Percentiles rank a stretch among this genome's conserved stretches.
Evolutionary conservation across 2,888 invertebrate species (phyloP).

Genomic region (Heteromyza rotundicornis): DNA sequence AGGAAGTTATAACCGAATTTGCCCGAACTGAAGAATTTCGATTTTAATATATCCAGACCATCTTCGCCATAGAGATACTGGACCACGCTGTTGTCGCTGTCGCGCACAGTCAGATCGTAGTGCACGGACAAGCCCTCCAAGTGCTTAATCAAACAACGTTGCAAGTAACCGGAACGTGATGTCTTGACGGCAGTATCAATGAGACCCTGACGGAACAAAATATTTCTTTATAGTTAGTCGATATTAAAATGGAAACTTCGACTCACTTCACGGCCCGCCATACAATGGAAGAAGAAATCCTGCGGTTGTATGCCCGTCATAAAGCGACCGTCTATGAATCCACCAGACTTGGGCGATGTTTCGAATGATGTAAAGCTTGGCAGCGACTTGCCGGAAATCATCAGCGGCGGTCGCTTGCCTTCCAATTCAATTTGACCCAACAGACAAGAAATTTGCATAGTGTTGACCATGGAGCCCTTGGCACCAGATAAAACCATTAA

Average conservation of each 20-base stretch:
- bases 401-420: constrained; percentile 93
- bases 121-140: constrained; percentile 91
- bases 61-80: constrained; percentile 96
- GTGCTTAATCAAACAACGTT: constrained; percentile 96
- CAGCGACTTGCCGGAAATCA: constrained; percentile 83
- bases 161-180: constrained; percentile 96
- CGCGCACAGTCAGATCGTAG: constrained; percentile 95
- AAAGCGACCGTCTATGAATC: constrained; percentile 95
- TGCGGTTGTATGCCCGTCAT: constrained; percentile 98
- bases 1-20: constrained; percentile 78
- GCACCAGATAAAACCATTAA: constrained; percentile 98
- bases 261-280: constrained; percentile 95
- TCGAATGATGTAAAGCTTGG: constrained; percentile 93
- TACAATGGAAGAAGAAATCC: constrained; percentile 99
- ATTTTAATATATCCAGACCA: constrained; percentile 86
- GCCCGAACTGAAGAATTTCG: constrained; percentile 76
- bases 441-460: constrained; percentile 97
- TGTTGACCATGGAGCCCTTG: constrained; percentile 97
- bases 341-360: constrained; percentile 88
- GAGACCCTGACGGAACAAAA: constrained; percentile 82
- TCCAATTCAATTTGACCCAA: constrained; percentile 99
- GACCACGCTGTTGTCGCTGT: constrained; percentile 90
- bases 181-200: constrained; percentile 99
- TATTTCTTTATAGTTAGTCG: neutral
- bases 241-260: neutral